These are phyloP conservation scores for Alces alces DNA, from an alignment of 2,113 vertebrate species.

Conservation along the genomic window DNA sequence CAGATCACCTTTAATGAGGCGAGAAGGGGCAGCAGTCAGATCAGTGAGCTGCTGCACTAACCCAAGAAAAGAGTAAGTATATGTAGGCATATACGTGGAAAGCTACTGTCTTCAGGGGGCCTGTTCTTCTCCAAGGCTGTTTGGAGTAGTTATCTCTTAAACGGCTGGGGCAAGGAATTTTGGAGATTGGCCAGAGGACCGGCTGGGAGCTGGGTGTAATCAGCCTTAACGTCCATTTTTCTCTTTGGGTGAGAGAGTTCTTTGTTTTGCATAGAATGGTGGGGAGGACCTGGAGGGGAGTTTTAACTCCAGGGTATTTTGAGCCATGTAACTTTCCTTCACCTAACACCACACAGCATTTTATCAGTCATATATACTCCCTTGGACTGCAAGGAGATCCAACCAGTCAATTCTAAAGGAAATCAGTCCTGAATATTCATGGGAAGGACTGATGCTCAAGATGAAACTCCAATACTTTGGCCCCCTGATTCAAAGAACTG, in stretches of 20 bases:
- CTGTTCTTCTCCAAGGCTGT: background rate
- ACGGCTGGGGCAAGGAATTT: background rate
- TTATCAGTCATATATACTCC: background rate
- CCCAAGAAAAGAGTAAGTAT: background rate
- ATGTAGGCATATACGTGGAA: background rate
- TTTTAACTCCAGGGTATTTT: background rate
- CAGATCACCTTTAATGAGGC: background rate
- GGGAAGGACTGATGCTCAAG: background rate
- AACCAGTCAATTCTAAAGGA: background rate
- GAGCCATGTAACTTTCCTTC: background rate
- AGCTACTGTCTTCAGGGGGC: background rate
- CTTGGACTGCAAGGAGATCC: background rate
- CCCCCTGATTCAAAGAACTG: background rate
- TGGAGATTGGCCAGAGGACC: background rate
- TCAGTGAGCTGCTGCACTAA: background rate
- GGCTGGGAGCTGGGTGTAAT: background rate
- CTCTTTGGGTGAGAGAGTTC: background rate
- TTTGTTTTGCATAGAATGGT: background rate
- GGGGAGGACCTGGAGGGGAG: background rate
- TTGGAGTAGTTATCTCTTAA: background rate
- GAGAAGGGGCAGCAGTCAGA: background rate
- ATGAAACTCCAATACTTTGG: background rate
- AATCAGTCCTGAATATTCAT: background rate
- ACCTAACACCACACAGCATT: background rate
- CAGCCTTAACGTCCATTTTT: background rate